Conservation (phyloP, 2,797 vertebrate species). For the Coregonus sp. region DNA sequence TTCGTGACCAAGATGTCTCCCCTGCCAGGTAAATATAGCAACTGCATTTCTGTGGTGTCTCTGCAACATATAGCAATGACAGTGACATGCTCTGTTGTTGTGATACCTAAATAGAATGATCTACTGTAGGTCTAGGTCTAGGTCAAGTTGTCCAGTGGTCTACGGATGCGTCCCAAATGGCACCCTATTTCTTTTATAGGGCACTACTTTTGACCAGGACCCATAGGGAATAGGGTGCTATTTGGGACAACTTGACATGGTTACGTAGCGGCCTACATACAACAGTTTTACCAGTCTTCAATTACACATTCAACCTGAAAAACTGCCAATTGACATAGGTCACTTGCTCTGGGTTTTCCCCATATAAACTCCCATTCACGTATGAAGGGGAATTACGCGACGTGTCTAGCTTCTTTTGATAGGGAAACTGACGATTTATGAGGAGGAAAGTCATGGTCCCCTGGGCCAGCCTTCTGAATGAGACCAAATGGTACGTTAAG, state of each 20-base stretch:
- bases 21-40: too few species aligned
- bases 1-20: too few species aligned
- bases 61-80: background rate
- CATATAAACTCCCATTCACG: background rate
- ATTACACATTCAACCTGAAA: background rate
- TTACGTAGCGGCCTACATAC: background rate
- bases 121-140: too few species aligned
- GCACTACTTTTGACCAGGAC: too few species aligned
- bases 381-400: background rate
- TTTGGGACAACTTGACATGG: slow-evolving; percentile 44
- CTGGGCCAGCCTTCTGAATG: slow-evolving; percentile 51
- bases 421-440: slow-evolving; percentile 18
- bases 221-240: background rate
- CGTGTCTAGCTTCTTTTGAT: background rate
- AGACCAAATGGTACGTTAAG: slow-evolving; percentile 50
- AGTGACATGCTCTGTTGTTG: background rate
- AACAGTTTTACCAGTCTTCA: background rate
- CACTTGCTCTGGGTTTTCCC: background rate
- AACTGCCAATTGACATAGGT: background rate
- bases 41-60: background rate
- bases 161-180: background rate
- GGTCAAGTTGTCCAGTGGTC: too few species aligned
- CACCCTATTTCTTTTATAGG: background rate
- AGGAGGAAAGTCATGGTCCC: slow-evolving; percentile 23
- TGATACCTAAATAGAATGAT: background rate